phyloP scores from a whole-genome alignment of 2,888 invertebrate genomes.

The Syrista parreyssii region DNA sequence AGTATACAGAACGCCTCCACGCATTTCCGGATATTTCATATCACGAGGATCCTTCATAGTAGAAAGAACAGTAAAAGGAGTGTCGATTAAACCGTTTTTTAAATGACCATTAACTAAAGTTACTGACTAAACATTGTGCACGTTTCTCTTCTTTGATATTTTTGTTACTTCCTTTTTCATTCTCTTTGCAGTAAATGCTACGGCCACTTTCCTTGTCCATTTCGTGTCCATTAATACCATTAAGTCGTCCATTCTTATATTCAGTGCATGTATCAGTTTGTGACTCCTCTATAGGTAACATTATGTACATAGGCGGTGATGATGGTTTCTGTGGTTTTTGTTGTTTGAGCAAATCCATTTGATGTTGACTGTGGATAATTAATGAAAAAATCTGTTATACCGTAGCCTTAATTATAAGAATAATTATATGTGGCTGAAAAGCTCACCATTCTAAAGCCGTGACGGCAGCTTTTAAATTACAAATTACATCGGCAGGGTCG shows the following conservation, averaged over 20 bases:
- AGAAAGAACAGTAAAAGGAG: neutral
- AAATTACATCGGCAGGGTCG: constrained; percentile 30
- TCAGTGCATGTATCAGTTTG: neutral
- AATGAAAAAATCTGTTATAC: neutral
- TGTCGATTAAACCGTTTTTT: too few relatives aligned
- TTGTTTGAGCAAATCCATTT: constrained; percentile 25
- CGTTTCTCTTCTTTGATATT: constrained; percentile 7
- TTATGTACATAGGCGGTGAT: constrained; percentile 35
- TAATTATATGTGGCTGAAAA: neutral
- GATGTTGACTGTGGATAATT: constrained; percentile 25
- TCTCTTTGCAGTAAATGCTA: neutral
- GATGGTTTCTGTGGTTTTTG: constrained; percentile 15
- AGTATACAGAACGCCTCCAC: constrained; percentile 70
- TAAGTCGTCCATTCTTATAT: neutral
- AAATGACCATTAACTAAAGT: neutral
- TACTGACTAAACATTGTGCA: constrained; percentile 7
- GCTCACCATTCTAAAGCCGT: constrained; percentile 40
- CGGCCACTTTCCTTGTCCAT: neutral
- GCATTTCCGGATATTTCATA: constrained; percentile 69
- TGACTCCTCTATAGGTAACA: constrained; percentile 36
- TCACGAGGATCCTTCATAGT: constrained; percentile 27
- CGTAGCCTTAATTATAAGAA: neutral
- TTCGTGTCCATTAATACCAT: neutral
- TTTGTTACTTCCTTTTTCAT: neutral
- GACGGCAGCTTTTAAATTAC: constrained; percentile 32